Evolutionary conservation across 2,113 vertebrate species (phyloP).

Genomic region (Mobula hypostoma): DNA sequence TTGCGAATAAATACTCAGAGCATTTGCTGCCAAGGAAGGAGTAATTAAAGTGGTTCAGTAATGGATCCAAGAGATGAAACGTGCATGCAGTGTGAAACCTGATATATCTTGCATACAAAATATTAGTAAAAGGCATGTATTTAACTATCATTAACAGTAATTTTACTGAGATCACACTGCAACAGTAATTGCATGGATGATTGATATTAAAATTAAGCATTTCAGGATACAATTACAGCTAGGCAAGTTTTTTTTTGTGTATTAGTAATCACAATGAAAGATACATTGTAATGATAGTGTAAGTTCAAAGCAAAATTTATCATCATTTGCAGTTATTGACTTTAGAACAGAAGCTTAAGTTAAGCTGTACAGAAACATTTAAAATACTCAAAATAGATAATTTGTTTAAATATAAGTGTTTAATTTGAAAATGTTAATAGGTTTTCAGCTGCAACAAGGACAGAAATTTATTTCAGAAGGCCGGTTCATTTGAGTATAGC

Average conservation of each 20-base stretch:
- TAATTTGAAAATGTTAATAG: background rate
- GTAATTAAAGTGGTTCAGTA: background rate
- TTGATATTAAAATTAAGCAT: background rate
- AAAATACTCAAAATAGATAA: background rate
- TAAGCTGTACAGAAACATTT: background rate
- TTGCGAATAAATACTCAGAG: conserved; percentile 29
- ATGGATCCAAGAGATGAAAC: background rate
- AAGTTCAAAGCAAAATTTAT: background rate
- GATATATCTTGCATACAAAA: background rate
- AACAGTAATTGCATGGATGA: background rate
- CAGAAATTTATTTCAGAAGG: background rate
- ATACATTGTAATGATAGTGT: background rate
- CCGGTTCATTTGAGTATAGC: background rate
- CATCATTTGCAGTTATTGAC: background rate
- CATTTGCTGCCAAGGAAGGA: background rate
- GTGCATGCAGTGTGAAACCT: background rate
- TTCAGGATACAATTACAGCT: conserved; percentile 18
- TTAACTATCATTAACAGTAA: background rate
- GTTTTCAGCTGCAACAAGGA: background rate
- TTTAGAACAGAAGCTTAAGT: background rate
- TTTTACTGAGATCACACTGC: background rate
- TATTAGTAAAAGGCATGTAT: conserved; percentile 13
- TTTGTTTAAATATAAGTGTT: background rate
- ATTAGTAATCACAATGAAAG: background rate
- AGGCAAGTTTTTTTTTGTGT: background rate